A percentile compares a stretch with the other conserved stretches of the same genome.
Evolutionary conservation across 35 echinoderm and acorn worm genomes (phyloP).

Genomic region (Holothuria glaberrima): DNA sequence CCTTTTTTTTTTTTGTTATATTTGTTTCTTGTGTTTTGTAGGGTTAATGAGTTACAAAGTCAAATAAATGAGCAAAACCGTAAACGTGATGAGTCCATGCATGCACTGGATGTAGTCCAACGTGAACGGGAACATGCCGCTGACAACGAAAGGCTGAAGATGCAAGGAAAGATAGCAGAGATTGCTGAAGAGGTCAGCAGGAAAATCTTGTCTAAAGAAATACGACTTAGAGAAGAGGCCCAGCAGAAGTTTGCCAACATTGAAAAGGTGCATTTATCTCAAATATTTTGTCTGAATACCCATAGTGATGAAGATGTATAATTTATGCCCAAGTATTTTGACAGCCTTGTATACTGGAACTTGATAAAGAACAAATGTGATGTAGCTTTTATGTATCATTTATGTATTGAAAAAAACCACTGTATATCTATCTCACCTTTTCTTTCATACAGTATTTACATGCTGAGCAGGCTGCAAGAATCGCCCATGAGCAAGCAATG

Average conservation of each 20-base stretch:
- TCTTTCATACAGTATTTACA: slow-evolving; percentile 73
- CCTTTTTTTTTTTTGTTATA: no score
- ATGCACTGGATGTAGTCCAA: slow-evolving; percentile 87
- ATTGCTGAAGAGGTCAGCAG: slow-evolving; percentile 99
- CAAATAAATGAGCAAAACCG: slow-evolving; percentile 89
- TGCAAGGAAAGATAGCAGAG: slow-evolving; percentile 98
- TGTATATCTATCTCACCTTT: no score
- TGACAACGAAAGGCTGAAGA: slow-evolving; percentile 92
- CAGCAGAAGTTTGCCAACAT: slow-evolving; percentile 97
- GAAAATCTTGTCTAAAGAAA: slow-evolving; percentile 96
- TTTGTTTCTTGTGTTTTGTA: background rate
- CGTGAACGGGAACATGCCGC: slow-evolving; percentile 95
- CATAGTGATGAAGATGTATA: no score
- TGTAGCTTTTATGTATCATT: no score
- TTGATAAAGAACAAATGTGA: no score
- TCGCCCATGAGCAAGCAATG: slow-evolving; percentile 96
- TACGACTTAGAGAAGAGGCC: slow-evolving; percentile 89
- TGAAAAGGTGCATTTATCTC: slow-evolving; percentile 79
- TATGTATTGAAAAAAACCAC: background rate
- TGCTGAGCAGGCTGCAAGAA: slow-evolving; percentile 95
- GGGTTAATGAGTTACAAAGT: slow-evolving; percentile 87
- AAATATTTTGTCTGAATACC: no score
- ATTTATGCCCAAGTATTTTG: no score
- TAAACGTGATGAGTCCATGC: slow-evolving; percentile 94
- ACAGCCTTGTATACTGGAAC: no score